These are phyloP conservation scores for Diaperis boleti DNA, from an alignment of 2,888 invertebrate species.

Conservation along the genomic window DNA sequence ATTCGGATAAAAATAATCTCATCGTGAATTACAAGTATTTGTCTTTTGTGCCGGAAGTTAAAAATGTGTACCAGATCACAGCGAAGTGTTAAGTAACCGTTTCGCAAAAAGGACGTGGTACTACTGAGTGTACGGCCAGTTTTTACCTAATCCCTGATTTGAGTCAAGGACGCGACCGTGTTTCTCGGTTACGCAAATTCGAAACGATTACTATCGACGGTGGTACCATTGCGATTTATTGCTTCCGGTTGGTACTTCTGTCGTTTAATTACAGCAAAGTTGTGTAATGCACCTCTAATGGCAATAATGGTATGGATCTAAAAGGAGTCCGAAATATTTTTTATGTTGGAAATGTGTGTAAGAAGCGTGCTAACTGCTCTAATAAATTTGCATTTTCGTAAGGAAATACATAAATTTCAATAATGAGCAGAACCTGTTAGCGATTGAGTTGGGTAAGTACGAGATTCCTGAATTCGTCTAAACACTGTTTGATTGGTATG, in stretches of 20 bases:
- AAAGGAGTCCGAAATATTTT: no score
- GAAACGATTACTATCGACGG: neutral
- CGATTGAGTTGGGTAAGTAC: constrained; percentile 16
- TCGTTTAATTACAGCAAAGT: neutral
- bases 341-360: constrained; percentile 5
- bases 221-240: neutral
- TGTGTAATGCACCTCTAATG: neutral
- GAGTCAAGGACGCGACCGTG: constrained; percentile 14
- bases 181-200: constrained; percentile 3
- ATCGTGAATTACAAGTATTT: neutral
- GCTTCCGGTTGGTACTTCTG: constrained; percentile 8
- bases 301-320: no score
- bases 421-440: constrained; percentile 9
- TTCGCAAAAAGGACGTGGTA: constrained; percentile 23
- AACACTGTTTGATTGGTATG: no score
- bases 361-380: constrained; percentile 4
- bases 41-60: neutral
- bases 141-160: constrained; percentile 26
- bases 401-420: neutral
- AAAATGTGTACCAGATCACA: neutral
- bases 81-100: constrained; percentile 12
- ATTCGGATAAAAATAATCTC: constrained; percentile 8
- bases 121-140: constrained; percentile 9
- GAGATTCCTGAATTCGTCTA: constrained; percentile 14
- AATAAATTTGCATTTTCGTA: constrained; percentile 15